Evolutionary conservation across 2,888 invertebrate genomes (phyloP), one percentile per base, ranked within the genome.

Genomic region (Apodemia duryi): DNA sequence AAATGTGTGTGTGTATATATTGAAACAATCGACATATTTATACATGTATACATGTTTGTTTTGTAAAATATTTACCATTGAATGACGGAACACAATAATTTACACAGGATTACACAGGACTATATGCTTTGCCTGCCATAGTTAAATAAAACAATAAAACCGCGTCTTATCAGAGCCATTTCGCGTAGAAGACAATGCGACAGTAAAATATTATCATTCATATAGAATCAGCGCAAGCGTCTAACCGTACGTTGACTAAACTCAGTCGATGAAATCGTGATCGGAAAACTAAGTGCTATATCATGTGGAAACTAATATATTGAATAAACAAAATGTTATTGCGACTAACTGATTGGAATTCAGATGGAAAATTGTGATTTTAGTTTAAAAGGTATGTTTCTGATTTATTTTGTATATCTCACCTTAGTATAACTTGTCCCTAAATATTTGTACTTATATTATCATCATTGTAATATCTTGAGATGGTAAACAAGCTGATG

Each of bases 211-310:
- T 62, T 21, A 65, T 68, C 71, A 69, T 63, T 68, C 70, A n/a
- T 66, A 69, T 57, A 66, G 62, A 66, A 64, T 57, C 71, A 68
- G 69, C 71, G 74, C 69, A 51, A 41, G 67, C 64, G 73, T 29
- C 62, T 60, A 63, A 71, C 66, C 70, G 72, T 66, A 69, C 66
- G 70, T 66, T 63, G 65, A 68, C 60, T n/a, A 63, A 57, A 68
- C 61, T 13, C 61, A 57, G 32, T 32, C 32, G 21, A 29, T 10
- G 71, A 72, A 73, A 73, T 73, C 73, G 74, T 74, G 76, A 73
- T 71, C 62, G 65, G 70, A 68, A 71, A 70, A 64, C 65, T 65
- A 70, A 73, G 70, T 69, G 67, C 63, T 69, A 67, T 66, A 54
- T 69, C 69, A 70, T 57, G 51, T 65, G 66, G 41, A 65, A 54